Conservation (phyloP, 2,888 invertebrate species). For the Epinotia ramella region DNA sequence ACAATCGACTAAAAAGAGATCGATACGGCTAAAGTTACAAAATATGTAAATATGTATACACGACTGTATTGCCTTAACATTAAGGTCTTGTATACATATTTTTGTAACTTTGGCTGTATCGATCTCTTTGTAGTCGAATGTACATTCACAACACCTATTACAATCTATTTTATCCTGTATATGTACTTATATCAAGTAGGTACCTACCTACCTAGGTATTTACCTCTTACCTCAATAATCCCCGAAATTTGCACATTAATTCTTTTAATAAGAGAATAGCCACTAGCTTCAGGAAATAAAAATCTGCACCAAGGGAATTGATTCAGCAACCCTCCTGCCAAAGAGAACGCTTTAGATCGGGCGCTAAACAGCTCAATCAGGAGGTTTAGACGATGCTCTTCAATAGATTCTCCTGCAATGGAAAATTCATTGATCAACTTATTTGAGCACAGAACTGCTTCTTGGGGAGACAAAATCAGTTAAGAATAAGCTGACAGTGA, state of each 20-base stretch:
- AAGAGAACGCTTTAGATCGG: constrained; percentile 81
- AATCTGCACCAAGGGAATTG: constrained; percentile 88
- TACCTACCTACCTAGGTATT: neutral
- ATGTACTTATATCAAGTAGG: too few relatives aligned
- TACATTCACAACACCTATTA: too few relatives aligned
- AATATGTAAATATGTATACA: too few relatives aligned
- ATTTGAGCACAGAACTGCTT: neutral
- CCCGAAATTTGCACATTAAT: constrained; percentile 82
- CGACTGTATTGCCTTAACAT: too few relatives aligned
- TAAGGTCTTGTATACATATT: too few relatives aligned
- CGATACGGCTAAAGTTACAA: too few relatives aligned
- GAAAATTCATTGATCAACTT: neutral
- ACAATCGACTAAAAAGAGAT: too few relatives aligned
- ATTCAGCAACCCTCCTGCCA: constrained; percentile 89
- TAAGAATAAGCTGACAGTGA: too few relatives aligned
- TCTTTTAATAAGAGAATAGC: constrained; percentile 84
- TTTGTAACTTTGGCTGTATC: too few relatives aligned
- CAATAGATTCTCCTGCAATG: constrained; percentile 82
- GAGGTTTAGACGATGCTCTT: constrained; percentile 79
- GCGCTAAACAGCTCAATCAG: constrained; percentile 65
- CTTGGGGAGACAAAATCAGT: neutral
- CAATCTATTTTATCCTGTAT: too few relatives aligned
- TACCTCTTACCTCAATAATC: constrained; percentile 76
- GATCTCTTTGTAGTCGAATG: too few relatives aligned
- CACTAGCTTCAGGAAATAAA: constrained; percentile 86